Evolutionary conservation across 2,888 invertebrate genomes (phyloP).

Genomic region (Miltochrista miniata): DNA sequence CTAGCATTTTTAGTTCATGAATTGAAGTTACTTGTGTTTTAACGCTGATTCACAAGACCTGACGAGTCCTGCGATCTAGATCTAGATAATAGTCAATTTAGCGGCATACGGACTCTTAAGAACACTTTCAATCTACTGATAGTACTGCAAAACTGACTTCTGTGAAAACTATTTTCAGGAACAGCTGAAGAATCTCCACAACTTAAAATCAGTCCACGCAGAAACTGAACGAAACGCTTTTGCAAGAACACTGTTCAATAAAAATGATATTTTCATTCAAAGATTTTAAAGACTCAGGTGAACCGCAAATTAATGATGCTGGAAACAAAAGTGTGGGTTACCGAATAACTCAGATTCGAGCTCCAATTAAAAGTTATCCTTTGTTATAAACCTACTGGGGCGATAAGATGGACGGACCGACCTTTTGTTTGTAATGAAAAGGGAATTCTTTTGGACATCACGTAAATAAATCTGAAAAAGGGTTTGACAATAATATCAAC

Average conservation of each 20-base stretch:
- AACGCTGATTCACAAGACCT: too few species aligned
- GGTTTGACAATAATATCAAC: conserved; percentile 6
- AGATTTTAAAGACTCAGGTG: conserved; percentile 44
- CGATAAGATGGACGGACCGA: conserved; percentile 31
- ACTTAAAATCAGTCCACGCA: too few species aligned
- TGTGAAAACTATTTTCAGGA: too few species aligned
- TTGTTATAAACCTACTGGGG: conserved; percentile 45
- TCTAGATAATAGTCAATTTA: too few species aligned
- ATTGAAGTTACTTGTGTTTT: too few species aligned
- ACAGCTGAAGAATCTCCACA: too few species aligned
- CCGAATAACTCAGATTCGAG: conserved; percentile 50
- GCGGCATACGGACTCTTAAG: too few species aligned
- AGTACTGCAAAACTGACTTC: too few species aligned
- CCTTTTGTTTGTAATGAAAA: conserved; percentile 26
- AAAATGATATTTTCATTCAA: conserved; percentile 32
- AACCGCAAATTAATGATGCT: conserved; percentile 44
- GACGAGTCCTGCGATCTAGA: too few species aligned
- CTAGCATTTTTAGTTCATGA: too few species aligned
- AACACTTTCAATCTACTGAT: too few species aligned
- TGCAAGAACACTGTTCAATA: conserved; percentile 20
- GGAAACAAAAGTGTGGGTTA: conserved; percentile 44
- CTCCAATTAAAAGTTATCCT: conserved; percentile 55
- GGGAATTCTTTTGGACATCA: conserved; percentile 13
- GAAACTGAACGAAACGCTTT: conserved; percentile 19
- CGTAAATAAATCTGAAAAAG: conserved; percentile 1